Evolutionary conservation across 2,797 vertebrate genomes (phyloP).

Genomic region (Heliangelus exortis): DNA sequence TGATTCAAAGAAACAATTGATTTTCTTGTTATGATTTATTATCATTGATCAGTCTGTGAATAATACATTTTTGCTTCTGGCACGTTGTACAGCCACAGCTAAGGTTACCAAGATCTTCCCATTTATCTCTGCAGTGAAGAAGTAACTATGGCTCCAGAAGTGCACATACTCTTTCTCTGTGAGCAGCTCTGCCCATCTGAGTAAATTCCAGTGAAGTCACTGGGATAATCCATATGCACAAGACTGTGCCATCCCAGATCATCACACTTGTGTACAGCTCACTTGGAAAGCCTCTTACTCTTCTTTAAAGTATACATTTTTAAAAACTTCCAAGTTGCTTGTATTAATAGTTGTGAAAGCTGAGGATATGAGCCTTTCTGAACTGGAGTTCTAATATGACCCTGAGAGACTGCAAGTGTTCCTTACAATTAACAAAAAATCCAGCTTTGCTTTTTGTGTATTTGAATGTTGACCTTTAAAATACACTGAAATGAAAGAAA

Average conservation of each 20-base stretch:
- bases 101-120: neutral
- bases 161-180: neutral
- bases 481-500: neutral
- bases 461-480: neutral
- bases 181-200: neutral
- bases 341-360: neutral
- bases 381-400: neutral
- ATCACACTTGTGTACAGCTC: neutral
- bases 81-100: neutral
- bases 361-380: neutral
- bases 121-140: neutral
- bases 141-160: neutral
- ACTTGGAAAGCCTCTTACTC: neutral
- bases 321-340: neutral
- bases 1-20: slow-evolving; percentile 34
- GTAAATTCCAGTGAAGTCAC: neutral
- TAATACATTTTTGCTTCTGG: slow-evolving; percentile 16
- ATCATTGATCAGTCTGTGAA: slow-evolving; percentile 10
- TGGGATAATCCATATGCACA: neutral
- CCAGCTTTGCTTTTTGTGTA: neutral
- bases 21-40: slow-evolving; percentile 55
- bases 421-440: neutral
- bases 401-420: neutral
- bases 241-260: rapidly evolving
- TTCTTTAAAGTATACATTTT: neutral